Conservation (phyloP, 2,888 invertebrate genomes). For the Ectemnius lituratus region DNA sequence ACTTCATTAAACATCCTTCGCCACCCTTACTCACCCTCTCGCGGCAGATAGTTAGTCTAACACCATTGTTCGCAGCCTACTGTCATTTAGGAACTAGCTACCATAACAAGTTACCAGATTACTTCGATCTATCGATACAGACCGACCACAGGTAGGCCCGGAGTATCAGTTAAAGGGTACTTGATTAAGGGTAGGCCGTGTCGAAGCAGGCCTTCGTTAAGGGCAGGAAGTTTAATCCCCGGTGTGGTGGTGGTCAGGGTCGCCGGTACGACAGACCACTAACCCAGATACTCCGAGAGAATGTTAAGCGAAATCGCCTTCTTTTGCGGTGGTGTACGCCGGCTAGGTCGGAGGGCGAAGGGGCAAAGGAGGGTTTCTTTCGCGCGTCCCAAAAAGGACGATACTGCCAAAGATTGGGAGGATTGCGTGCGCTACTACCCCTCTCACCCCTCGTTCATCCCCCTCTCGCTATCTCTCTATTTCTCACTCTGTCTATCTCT, state of each 20-base stretch:
- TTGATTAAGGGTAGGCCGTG: not conserved
- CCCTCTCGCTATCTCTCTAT: slow-evolving; percentile 5
- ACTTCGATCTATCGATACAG: too few species aligned
- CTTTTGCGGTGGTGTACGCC: slow-evolving; percentile 23
- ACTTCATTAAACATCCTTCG: not conserved
- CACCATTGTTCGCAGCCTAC: too few species aligned
- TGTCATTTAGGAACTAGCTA: too few species aligned
- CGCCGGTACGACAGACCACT: slow-evolving; percentile 46
- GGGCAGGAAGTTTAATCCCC: slow-evolving; percentile 20
- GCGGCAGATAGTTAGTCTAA: too few species aligned
- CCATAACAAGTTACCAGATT: too few species aligned
- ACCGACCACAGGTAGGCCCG: not conserved
- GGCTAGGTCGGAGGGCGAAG: too few species aligned
- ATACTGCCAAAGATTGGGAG: slow-evolving; percentile 22
- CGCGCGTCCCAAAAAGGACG: slow-evolving; percentile 11
- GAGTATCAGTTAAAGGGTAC: not conserved
- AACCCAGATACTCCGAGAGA: slow-evolving; percentile 57
- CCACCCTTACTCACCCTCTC: not conserved
- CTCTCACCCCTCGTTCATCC: slow-evolving; percentile 10
- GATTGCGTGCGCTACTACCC: slow-evolving; percentile 36
- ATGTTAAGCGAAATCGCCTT: slow-evolving; percentile 25
- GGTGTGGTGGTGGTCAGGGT: slow-evolving; percentile 41
- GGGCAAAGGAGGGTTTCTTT: too few species aligned
- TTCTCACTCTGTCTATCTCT: not conserved
- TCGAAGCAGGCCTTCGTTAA: slow-evolving; percentile 9